Base-by-base conservation (phyloP, 2,113 vertebrate genomes). In the Axis porcinus region DNA sequence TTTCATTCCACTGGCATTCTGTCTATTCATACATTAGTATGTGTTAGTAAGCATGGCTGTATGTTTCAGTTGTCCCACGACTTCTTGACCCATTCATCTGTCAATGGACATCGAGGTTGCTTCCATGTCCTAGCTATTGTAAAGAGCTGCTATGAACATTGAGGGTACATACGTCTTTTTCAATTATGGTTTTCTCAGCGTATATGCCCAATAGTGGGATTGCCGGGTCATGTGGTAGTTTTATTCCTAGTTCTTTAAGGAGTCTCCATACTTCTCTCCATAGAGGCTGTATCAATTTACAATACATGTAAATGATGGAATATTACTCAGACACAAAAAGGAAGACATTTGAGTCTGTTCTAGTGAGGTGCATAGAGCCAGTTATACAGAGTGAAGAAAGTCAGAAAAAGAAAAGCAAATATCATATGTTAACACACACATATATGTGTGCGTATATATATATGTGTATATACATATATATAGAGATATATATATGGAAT, bases 311-410 rank as follows among this genome's bases (percentile, higher is more conserved):
- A 70, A 70, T 36, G n/a, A 70, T 70, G 9, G n/a, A 70, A 36
- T 70, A 36, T 36, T 36, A 36, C 64, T 36, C 64, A 70, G 64
- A 36, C 9, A 21, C 64, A 36, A 36, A 70, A 70, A 21, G 64
- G 17, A 70, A 36, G 0, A 0, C 9, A 21, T 36, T 36, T 21
- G 9, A 36, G n/a, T 70, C n/a, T 36, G 17, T 36, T 36, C n/a
- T 36, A 70, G 64, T 70, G n/a, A 36, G 8, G 4, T 70, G n/a
- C 9, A 36, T 70, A 70, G 33, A 67, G 33, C 64, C 64, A 36
- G 33, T 36, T 67, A 67, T 36, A 36, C 33, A 67, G 8, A 67
- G 17, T 70, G 64, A 70, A 70, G 8, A 64, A 64, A 36, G n/a
- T 70, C 64, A 36, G n/a, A 36, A 21, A 70, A 36, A 70, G 19